Percentiles rank a stretch among this genome's conserved stretches.
phyloP scores from a whole-genome alignment of 2,797 vertebrate species.

The Oreonectes daqikongensis region DNA sequence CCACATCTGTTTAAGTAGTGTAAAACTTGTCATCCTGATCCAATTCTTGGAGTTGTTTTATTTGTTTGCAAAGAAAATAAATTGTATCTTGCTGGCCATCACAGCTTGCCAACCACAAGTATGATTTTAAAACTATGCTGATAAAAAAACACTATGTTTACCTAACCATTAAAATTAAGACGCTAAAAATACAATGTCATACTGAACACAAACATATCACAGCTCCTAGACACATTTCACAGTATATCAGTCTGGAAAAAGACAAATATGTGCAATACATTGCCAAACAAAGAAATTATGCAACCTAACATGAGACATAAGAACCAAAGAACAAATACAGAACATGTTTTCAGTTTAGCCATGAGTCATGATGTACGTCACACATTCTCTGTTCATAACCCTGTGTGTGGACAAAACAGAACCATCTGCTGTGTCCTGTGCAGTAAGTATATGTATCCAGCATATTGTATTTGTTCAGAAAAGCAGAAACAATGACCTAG shows the following conservation, averaged over 20 bases:
- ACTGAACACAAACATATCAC: slow-evolving; percentile 10
- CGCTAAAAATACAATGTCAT: neutral
- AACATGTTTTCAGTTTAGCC: neutral
- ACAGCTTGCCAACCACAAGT: neutral
- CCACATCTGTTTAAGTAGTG: neutral
- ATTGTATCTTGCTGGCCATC: neutral
- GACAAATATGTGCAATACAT: slow-evolving; percentile 15
- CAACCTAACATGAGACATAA: neutral
- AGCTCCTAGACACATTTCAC: slow-evolving; percentile 41
- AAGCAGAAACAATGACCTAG: slow-evolving; percentile 53
- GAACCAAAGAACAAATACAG: neutral
- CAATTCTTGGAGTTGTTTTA: neutral
- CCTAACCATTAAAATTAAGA: neutral
- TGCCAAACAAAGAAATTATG: slow-evolving; percentile 4
- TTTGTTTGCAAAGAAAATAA: neutral
- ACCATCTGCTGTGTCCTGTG: slow-evolving; percentile 11
- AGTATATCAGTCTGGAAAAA: slow-evolving; percentile 46
- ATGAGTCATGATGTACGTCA: slow-evolving; percentile 1
- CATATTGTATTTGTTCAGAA: slow-evolving; percentile 65
- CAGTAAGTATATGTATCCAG: slow-evolving; percentile 46
- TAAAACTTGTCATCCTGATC: neutral
- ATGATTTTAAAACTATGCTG: neutral
- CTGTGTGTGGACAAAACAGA: slow-evolving; percentile 1
- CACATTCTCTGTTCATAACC: slow-evolving; percentile 24
- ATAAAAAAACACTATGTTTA: neutral